A percentile compares a stretch with the other conserved stretches of the same genome.
Conservation (phyloP, 2,888 invertebrate species). For the Kuschelorhynchus macadamiae region DNA sequence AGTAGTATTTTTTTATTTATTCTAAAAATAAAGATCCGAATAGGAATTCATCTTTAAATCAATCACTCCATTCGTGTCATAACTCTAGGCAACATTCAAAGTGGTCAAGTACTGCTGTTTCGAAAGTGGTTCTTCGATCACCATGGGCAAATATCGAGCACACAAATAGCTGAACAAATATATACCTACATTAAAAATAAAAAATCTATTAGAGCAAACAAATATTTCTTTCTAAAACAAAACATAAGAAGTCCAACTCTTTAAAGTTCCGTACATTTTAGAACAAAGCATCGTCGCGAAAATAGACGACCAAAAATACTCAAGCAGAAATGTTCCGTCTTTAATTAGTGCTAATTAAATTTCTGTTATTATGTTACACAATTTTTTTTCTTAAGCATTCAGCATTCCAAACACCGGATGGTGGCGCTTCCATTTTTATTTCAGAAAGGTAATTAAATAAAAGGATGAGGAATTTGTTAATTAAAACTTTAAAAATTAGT, state of each 20-base stretch:
- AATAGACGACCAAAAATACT: constrained; percentile 57
- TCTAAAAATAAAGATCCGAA: too few relatives aligned
- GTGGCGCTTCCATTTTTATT: constrained; percentile 49
- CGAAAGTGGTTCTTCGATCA: too few relatives aligned
- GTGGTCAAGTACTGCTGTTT: too few relatives aligned
- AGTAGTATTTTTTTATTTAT: too few relatives aligned
- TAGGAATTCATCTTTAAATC: too few relatives aligned
- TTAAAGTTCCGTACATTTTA: constrained; percentile 38
- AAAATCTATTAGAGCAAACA: too few relatives aligned
- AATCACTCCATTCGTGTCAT: too few relatives aligned
- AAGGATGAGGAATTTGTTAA: constrained; percentile 53
- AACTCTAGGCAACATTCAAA: too few relatives aligned
- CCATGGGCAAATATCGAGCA: too few relatives aligned
- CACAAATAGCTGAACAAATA: too few relatives aligned
- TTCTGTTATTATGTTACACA: constrained; percentile 66
- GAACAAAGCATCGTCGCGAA: constrained; percentile 49
- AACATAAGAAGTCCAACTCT: constrained; percentile 23
- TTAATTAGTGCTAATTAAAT: constrained; percentile 69
- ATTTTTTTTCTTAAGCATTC: constrained; percentile 58
- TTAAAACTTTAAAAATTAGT: constrained; percentile 55
- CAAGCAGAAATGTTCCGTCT: constrained; percentile 55
- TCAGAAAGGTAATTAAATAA: constrained; percentile 52
- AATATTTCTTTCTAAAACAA: too few relatives aligned
- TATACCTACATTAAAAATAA: too few relatives aligned
- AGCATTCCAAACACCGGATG: constrained; percentile 53